Base-by-base conservation (phyloP, 2,888 invertebrate species). In the Choreutis nemorana region DNA sequence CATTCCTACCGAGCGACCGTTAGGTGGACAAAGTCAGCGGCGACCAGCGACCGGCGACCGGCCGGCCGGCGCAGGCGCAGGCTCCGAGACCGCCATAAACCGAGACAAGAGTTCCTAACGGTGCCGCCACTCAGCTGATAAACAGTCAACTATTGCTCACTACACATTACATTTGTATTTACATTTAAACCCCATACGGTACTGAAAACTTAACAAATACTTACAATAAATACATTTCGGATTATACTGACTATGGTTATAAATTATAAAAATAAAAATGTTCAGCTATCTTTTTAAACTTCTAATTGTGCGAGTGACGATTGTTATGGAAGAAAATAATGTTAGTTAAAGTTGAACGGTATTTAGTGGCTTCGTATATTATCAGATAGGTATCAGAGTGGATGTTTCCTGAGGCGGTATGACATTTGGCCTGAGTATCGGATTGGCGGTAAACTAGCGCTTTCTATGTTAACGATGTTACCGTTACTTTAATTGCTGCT, bases 401-500 rank as follows among this genome's bases (percentile, higher is more conserved):
- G 44, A 40, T 45, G 41, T 48, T 50, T 46, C 45, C 42, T 44
- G 36, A 30, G 42, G 36, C 41, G 36, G 51, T 55, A 55, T 51
- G 52, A 50, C 51, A 58, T 50, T 45, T 50, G 48, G 50, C 50
- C 52, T 51, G 44, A 53, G 50, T 45, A 50, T 50, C 45, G 37
- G 50, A 55, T 51, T 44, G 43, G 42, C 47, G 44, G 52, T 55
- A 47, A 57, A 55, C 49, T 50, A 45, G 50, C 44, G 46, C 50
- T 49, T 55, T 44, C 40, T 46, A 55, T 53, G 55, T 68, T 70
- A 66, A 70, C 64, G 65, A 63, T 51, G 45, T 41, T 50, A 50
- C 72, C 67, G 72, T 73, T 73, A 73, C 48, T 66, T 70, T 72
- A 72, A 73, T 73, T 72, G 60, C 64, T 50, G 58, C 55, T 70